Evolutionary conservation across 2,888 invertebrate species (phyloP), one percentile per base, ranked within the genome.

Genomic region (Parapristionchus giblindavisi): DNA sequence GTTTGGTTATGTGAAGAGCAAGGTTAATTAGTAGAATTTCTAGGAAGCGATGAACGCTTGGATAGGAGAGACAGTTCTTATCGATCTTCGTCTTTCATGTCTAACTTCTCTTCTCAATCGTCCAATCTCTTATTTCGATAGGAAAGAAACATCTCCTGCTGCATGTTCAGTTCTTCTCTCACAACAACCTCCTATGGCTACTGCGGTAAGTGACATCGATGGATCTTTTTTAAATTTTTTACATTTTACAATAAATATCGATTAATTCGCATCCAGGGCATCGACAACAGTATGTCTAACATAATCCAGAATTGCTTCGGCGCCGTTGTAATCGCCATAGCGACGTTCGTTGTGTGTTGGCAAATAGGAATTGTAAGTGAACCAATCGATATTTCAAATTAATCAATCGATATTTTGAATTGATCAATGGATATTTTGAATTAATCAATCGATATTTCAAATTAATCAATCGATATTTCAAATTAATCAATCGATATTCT

Each of bases 111-210:
- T 68, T 14, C 52, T 68, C 34, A 6, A 34, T 68, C 68, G 68
- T 32, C 68, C 68, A 4, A 24, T 68, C 3, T 32, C 68, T 14
- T 68, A 68, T 36, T 68, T 68, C 68, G 68, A 68, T 68, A 32
- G 68, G 8, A 24, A 51, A 36, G 34, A 34, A 1, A 24, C 68
- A 6, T 68, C 68, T 34, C 51, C 52, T 27, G 34, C 68, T 68
- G 21, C 68, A 0, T 68, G 68, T 52, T 1, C 68, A 17, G 32
- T 68, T 24, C 32, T 68, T 5, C 51, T 68, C 51, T 51, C 68
- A 38, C 68, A 68, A 68, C 68, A 68, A 52, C 51, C 68, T 34
- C 68, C 68, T 0, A 32, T 29, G 6, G 68, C 52, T 2, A 1
- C 34, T 8, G 32, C 66, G 51, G 66, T 66, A 4, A 51, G 51